phyloP scores from a whole-genome alignment of 1,140 invertebrate genomes.

The Cyrtorhinus lividipennis region DNA sequence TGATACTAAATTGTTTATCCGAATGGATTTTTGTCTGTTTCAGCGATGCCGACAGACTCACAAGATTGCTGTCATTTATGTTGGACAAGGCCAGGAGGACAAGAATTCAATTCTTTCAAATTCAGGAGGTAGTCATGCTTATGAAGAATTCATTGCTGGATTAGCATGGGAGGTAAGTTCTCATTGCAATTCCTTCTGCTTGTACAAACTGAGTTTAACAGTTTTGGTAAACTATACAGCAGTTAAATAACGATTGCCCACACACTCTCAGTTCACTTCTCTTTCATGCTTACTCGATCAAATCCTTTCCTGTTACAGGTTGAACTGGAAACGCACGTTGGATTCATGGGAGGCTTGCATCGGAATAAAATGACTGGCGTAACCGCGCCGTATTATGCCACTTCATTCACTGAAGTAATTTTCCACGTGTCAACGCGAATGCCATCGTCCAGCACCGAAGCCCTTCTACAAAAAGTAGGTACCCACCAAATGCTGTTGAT shows the following conservation, averaged over 20 bases:
- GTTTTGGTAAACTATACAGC: too few species aligned
- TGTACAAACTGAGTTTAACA: constrained; percentile 1
- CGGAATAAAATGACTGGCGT: constrained; percentile 79
- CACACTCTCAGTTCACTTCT: too few species aligned
- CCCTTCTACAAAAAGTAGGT: constrained; percentile 72
- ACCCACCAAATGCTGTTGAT: not conserved
- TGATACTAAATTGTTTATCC: not conserved
- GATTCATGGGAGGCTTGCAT: constrained; percentile 89
- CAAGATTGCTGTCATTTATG: constrained; percentile 98
- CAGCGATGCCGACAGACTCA: constrained; percentile 85
- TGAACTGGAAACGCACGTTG: constrained; percentile 86
- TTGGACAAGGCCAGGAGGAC: constrained; percentile 91
- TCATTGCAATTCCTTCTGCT: not conserved
- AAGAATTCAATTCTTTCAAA: constrained; percentile 74
- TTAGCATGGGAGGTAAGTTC: constrained; percentile 80
- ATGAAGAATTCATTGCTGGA: constrained; percentile 87
- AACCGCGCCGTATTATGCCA: constrained; percentile 92
- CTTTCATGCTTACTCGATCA: too few species aligned
- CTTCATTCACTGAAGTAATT: constrained; percentile 64
- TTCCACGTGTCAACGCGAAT: constrained; percentile 99
- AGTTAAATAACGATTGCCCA: too few species aligned
- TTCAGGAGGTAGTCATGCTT: constrained; percentile 66
- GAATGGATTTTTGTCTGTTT: constrained; percentile 21
- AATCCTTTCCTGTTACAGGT: constrained; percentile 35
- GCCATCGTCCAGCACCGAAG: constrained; percentile 66